Conservation (phyloP, 2,888 invertebrate genomes). For the Hyposoter didymator region DNA sequence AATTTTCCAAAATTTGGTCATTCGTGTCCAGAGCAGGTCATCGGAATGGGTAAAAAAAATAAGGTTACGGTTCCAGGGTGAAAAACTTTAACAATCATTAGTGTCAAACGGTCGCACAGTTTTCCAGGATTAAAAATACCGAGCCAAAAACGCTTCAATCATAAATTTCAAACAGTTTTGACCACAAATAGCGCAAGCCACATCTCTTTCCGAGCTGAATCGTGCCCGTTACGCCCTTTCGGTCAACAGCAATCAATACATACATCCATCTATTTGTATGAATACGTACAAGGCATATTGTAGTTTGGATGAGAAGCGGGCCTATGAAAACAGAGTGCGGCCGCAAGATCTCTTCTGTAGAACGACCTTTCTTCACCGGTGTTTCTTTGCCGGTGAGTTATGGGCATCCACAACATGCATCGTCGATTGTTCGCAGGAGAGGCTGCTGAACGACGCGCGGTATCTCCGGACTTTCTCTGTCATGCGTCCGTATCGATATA, state of each 20-base stretch:
- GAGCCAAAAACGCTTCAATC: background rate
- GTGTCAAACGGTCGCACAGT: background rate
- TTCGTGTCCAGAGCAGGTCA: too few species aligned
- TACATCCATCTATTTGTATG: background rate
- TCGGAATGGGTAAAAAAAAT: too few species aligned
- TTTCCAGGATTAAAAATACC: constrained; percentile 6
- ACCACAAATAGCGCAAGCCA: background rate
- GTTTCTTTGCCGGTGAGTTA: constrained; percentile 57
- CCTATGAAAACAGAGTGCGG: constrained; percentile 59
- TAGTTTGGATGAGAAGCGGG: constrained; percentile 36
- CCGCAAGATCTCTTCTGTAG: constrained; percentile 19
- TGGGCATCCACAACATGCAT: constrained; percentile 55
- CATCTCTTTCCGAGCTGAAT: background rate
- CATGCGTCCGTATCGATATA: constrained; percentile 44
- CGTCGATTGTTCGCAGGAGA: constrained; percentile 53
- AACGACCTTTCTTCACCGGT: constrained; percentile 54
- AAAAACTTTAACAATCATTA: too few species aligned
- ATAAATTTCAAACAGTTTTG: background rate
- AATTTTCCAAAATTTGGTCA: too few species aligned
- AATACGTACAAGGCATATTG: constrained; percentile 15
- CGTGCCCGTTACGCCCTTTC: background rate
- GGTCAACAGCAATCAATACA: constrained; percentile 5
- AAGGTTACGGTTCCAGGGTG: too few species aligned
- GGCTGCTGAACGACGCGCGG: constrained; percentile 31
- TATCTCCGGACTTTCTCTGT: constrained; percentile 55